A percentile compares a stretch with the other conserved stretches of the same genome.
Evolutionary conservation across 2,888 invertebrate genomes (phyloP).

Genomic region (Pardosa pseudoannulata): DNA sequence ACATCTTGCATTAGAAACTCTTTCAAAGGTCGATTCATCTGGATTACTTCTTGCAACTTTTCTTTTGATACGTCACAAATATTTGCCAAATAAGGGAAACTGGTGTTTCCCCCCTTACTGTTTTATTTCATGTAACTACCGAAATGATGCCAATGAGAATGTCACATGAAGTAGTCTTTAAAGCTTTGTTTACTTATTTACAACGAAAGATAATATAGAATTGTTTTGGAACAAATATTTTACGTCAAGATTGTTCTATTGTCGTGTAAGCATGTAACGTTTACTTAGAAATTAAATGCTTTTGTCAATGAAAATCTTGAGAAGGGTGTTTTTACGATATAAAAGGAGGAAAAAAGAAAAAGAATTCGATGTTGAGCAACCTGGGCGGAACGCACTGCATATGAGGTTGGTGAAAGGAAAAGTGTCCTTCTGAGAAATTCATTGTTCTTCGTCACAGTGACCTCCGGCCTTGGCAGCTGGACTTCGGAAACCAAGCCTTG

Average conservation of each 20-base stretch:
- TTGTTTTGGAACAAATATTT: not conserved
- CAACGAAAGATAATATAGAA: no score
- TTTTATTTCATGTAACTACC: no score
- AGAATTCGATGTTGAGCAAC: slow-evolving; percentile 31
- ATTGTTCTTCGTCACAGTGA: slow-evolving; percentile 66
- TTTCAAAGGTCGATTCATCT: no score
- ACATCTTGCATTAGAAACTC: no score
- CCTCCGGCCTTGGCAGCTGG: slow-evolving; percentile 59
- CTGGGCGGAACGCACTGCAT: slow-evolving; percentile 57
- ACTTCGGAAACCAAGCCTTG: slow-evolving; percentile 14
- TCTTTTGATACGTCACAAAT: no score
- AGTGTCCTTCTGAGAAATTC: slow-evolving; percentile 62
- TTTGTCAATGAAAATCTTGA: not conserved
- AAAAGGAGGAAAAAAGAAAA: not conserved
- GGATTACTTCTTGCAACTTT: no score
- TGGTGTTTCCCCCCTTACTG: no score
- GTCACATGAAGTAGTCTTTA: no score
- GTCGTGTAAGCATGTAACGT: not conserved
- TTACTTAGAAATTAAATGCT: not conserved
- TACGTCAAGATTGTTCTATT: not conserved
- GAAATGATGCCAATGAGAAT: no score
- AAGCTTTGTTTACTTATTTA: no score
- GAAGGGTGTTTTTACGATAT: not conserved
- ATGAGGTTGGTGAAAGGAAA: slow-evolving; percentile 46
- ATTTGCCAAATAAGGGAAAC: no score